Percentiles rank a stretch among this genome's conserved stretches.
phyloP scores from a whole-genome alignment of 1,140 invertebrate species.

The Ostrea edulis region DNA sequence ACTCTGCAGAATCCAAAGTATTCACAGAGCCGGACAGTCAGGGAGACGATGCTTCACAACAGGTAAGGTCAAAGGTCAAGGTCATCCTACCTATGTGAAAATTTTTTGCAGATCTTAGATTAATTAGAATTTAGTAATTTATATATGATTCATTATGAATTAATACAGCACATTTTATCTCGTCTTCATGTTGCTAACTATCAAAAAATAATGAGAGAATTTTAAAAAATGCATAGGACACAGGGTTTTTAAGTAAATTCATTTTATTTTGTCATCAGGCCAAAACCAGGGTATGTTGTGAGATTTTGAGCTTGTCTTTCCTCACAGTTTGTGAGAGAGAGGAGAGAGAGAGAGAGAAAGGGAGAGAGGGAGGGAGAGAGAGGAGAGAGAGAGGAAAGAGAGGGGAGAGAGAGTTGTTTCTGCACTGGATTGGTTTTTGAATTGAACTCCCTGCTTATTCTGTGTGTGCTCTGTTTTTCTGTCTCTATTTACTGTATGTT shows the following conservation, averaged over 20 bases:
- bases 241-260: no score
- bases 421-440: not conserved
- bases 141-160: no score
- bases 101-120: not conserved
- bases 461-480: no score
- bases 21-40: not conserved
- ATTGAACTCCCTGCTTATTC: no score
- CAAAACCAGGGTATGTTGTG: not conserved
- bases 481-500: no score
- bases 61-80: constrained; percentile 27
- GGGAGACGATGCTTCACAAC: not conserved
- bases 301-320: not conserved
- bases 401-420: not conserved
- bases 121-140: not conserved
- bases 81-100: not conserved
- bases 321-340: not conserved
- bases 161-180: no score
- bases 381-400: no score
- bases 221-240: no score
- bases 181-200: no score
- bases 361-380: not conserved
- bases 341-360: not conserved
- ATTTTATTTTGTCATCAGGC: no score
- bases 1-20: not conserved
- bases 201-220: no score